phyloP scores from a whole-genome alignment of 2,113 vertebrate species.

The Epinephelus moara region DNA sequence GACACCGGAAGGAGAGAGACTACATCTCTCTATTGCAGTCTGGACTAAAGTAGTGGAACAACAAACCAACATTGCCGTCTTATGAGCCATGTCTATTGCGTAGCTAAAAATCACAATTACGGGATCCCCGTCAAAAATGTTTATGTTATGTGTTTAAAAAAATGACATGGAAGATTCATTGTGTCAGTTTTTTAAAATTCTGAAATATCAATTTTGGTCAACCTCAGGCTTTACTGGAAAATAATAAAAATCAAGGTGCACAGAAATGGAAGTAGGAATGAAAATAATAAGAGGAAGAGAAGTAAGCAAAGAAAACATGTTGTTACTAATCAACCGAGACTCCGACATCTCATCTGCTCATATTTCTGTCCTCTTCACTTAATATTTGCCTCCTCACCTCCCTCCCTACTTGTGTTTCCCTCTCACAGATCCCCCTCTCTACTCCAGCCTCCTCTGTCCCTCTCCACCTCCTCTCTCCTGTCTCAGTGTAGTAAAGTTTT shows the following conservation, averaged over 20 bases:
- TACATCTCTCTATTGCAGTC: no score
- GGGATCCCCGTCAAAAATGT: background rate
- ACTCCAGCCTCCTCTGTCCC: constrained; percentile 67
- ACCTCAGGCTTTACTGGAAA: background rate
- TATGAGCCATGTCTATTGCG: background rate
- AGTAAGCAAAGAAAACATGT: constrained; percentile 8
- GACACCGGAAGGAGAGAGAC: no score
- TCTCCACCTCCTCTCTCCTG: constrained; percentile 70
- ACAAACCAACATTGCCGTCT: background rate
- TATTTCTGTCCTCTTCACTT: constrained; percentile 41
- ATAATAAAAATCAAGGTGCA: background rate
- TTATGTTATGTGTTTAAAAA: no score
- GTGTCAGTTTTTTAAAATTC: background rate
- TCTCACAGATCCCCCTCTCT: constrained; percentile 23
- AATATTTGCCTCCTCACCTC: constrained; percentile 35
- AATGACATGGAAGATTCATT: background rate
- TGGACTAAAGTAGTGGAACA: background rate
- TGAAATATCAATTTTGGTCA: background rate
- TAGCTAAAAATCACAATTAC: background rate
- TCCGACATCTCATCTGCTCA: constrained; percentile 4
- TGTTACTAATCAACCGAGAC: background rate
- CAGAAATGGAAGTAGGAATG: background rate
- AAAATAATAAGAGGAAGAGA: background rate
- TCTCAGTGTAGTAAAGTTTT: constrained; percentile 82
- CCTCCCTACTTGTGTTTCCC: constrained; percentile 33